A percentile compares a stretch with the other conserved stretches of the same genome.
phyloP scores from a whole-genome alignment of 2,888 invertebrate species.

The Melikaiella ostensackeni region DNA sequence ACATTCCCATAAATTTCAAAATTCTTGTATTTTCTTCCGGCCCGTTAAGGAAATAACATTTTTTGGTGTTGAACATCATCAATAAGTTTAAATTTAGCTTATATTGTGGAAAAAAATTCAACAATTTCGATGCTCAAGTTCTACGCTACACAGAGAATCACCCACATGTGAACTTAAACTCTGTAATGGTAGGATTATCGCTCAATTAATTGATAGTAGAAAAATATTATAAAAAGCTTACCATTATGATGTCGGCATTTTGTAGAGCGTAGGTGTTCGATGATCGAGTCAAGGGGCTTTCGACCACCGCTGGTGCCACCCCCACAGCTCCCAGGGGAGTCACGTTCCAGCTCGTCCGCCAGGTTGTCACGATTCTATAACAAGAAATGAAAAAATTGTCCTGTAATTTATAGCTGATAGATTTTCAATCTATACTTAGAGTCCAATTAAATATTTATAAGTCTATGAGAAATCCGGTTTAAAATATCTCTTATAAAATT shows the following conservation, averaged over 20 bases:
- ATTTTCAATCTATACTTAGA: not conserved
- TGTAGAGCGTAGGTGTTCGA: slow-evolving; percentile 72
- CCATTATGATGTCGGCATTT: slow-evolving; percentile 71
- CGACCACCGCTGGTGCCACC: slow-evolving; percentile 71
- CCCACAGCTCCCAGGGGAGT: slow-evolving; percentile 72
- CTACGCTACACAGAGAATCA: no score
- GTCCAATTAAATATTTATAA: not conserved
- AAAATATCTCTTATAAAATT: no score
- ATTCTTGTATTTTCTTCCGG: no score
- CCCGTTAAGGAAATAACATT: no score
- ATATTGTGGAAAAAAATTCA: no score
- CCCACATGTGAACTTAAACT: no score
- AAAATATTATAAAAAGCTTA: slow-evolving; percentile 43
- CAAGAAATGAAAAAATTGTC: slow-evolving; percentile 8
- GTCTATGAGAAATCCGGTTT: not conserved
- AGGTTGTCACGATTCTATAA: slow-evolving; percentile 72
- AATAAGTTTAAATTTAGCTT: no score
- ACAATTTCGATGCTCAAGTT: no score
- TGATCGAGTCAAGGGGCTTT: slow-evolving; percentile 73
- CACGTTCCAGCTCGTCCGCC: slow-evolving; percentile 73
- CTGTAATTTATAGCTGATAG: not conserved
- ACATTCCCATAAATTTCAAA: no score
- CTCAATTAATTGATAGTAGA: no score
- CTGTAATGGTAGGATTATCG: no score
- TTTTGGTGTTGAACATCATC: no score